A percentile compares a stretch with the other conserved stretches of the same genome.
phyloP scores from a whole-genome alignment of 2,113 vertebrate species.

The Prochilodus magdalenae region DNA sequence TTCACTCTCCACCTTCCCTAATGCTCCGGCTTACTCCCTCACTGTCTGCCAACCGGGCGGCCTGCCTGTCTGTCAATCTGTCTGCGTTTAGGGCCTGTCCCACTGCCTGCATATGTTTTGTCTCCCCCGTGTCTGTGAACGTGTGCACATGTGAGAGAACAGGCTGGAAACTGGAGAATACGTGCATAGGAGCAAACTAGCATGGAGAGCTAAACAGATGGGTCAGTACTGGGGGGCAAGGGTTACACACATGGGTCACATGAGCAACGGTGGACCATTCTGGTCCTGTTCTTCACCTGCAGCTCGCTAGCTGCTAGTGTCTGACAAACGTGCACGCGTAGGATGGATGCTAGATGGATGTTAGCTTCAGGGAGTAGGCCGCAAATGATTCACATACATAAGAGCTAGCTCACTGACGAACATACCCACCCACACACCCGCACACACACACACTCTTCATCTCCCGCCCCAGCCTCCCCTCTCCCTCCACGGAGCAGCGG shows the following conservation, averaged over 20 bases:
- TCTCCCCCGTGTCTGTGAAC: not conserved
- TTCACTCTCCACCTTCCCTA: slow-evolving; percentile 51
- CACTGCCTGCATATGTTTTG: slow-evolving; percentile 2
- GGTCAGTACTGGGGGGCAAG: no score
- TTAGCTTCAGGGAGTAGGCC: no score
- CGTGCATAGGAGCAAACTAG: not conserved
- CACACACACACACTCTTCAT: not conserved
- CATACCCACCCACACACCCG: not conserved
- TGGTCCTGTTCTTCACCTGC: no score
- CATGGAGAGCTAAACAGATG: no score
- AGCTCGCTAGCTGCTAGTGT: no score
- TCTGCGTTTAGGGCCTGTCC: not conserved
- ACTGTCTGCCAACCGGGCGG: slow-evolving; percentile 40
- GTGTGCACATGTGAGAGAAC: not conserved
- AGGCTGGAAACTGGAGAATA: not conserved
- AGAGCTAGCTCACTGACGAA: not conserved
- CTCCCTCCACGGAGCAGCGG: slow-evolving; percentile 30
- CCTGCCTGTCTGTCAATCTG: slow-evolving; percentile 44
- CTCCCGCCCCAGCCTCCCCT: slow-evolving; percentile 18
- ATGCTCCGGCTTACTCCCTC: slow-evolving; percentile 43
- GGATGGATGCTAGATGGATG: no score
- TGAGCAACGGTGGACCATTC: no score
- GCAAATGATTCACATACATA: no score
- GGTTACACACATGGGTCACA: no score
- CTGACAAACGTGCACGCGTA: no score